Base-by-base conservation (phyloP, 1,140 invertebrate species). In the Wiebesia pumilae region DNA sequence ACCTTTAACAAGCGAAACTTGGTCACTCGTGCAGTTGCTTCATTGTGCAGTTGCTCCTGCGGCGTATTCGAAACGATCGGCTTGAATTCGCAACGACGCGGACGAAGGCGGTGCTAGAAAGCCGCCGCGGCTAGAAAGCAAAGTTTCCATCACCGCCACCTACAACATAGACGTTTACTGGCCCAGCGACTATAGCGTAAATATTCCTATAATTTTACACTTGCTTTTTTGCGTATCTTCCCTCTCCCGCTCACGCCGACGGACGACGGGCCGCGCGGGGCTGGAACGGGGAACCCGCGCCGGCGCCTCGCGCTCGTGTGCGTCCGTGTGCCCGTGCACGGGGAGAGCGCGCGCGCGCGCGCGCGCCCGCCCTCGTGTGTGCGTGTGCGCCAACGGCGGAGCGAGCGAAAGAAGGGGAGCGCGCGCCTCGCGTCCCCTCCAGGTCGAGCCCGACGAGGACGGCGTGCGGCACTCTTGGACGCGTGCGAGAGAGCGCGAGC, bases 141-240 rank as follows among this genome's bases (percentile, higher is more conserved):
- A 47, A 47, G 43, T 47, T 47, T 47, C 12, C 43, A 47, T 47
- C 43, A 47, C 43, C 65, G 30, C 30, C 30, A 14, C 33, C 3
- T 9, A 73, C 69, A 73, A 40, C 35, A 35, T 73, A 73, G 4
- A 73, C 65, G 69, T 73, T 73, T 73, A 73, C 69, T 40, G 24
- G 16, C 69, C 35, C 7, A 35, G 69, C 21, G 1, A 73, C 35
- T 14, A 9, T 33, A 40, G 69, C 71, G 38, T n/a, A 75, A 75
- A 75, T 75, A 75, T 43, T 43, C 71, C 38, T 43, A 75, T n/a
- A 43, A 75, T 75, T 75, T 75, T 75, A 75, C 71, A 75, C 71
- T 75, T 73, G 35, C 69, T 73, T 73, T 73, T 73, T 75, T 75
- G 21, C 71, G 16, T 38, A 38, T 73, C 71, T 27, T 33, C 24